A percentile compares a stretch with the other conserved stretches of the same genome.
Evolutionary conservation across 2,797 vertebrate genomes (phyloP).

Genomic region (Periophthalmus magnuspinnatus): DNA sequence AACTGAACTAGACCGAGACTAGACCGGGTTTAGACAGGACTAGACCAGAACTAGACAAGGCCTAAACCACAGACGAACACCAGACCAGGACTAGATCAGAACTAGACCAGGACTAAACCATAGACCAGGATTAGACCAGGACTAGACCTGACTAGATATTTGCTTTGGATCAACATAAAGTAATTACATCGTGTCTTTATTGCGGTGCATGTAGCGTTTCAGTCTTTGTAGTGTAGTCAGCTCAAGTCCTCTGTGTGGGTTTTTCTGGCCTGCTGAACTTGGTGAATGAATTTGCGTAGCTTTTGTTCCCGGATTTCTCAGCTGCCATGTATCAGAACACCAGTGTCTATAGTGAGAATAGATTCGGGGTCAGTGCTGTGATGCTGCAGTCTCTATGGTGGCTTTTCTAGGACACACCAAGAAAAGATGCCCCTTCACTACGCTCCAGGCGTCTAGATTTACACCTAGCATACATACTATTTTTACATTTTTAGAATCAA

Average conservation of each 20-base stretch:
- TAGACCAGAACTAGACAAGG: no score
- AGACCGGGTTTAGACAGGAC: no score
- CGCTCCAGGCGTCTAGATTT: constrained; percentile 41
- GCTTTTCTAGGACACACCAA: constrained; percentile 64
- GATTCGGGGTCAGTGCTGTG: constrained; percentile 45
- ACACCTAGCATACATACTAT: constrained; percentile 46
- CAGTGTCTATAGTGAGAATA: constrained; percentile 21
- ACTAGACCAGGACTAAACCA: no score
- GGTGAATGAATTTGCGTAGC: constrained; percentile 4
- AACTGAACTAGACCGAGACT: no score
- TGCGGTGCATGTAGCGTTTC: no score
- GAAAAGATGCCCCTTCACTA: constrained; percentile 46
- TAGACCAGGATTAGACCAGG: no score
- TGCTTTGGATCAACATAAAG: background rate
- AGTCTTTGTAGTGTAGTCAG: background rate
- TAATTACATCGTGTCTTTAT: no score
- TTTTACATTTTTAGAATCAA: constrained; percentile 46
- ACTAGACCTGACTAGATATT: background rate
- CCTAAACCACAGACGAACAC: no score
- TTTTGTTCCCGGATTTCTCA: constrained; percentile 13
- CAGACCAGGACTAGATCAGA: no score
- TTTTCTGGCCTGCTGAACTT: constrained; percentile 11
- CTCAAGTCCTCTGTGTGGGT: constrained; percentile 12
- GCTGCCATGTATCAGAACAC: constrained; percentile 29
- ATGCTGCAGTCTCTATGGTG: constrained; percentile 29